Evolutionary conservation across 2,888 invertebrate genomes (phyloP), one percentile per base, ranked within the genome.

Genomic region (Sarcophaga caerulescens): DNA sequence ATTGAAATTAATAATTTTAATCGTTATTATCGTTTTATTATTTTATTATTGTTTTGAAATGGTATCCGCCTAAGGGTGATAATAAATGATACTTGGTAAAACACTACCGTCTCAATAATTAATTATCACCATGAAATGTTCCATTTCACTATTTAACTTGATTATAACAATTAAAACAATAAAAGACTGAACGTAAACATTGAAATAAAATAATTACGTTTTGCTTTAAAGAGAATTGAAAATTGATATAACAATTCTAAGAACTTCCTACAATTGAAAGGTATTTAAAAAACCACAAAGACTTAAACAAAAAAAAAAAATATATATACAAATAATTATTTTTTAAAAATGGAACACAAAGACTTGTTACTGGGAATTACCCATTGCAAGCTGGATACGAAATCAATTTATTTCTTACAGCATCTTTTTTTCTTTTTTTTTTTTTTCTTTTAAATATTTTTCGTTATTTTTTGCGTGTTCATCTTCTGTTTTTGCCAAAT

Each of bases 321-420:
- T 2, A 14, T 3, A 21, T 0, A 1, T 2, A 60, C 10, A 60
- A 60, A 60, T 17, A n/a, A 11, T 60, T 19, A 14, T 17, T 17
- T 14, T 14, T 12, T 14, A 52, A 60, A 60, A 60, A 60, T 60
- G n/a, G 60, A 60, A 60, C 23, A 23, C 45, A 44, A 44, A 74
- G 69, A 62, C 69, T 14, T n/a, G 59, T 52, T 52, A 52, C 63
- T 8, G 69, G 76, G 76, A 70, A 63, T 65, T 76, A 44, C 76
- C 70, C 52, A 75, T 4, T 8, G 21, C 59, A 47, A 59, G 6
- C 70, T 45, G 12, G 70, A 71, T 77, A 65, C 44, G 17, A 52
- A 74, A 66, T 79, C 71, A 52, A 75, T 57, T 62, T 62, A 70
- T 76, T 75, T 59, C 66, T 65, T 70, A 65, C 45, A 69, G 75